Conservation (phyloP, 2,888 invertebrate genomes). For the Nesidiocoris tenuis region DNA sequence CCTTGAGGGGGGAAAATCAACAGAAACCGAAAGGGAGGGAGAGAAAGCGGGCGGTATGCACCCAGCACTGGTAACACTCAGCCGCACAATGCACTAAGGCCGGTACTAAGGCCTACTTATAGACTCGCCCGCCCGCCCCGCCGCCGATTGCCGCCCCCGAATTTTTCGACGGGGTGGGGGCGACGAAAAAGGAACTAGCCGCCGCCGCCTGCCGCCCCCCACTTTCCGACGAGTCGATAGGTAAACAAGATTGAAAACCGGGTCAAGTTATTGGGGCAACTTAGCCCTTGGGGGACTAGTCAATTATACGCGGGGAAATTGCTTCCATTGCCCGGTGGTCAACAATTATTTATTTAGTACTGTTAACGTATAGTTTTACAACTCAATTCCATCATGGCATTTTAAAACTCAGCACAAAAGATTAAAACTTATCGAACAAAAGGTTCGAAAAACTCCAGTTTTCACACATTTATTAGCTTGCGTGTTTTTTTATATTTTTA, state of each 20-base stretch:
- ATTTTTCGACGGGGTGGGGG: neutral
- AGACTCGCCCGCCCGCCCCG: conserved; percentile 28
- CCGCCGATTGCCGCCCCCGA: conserved; percentile 2
- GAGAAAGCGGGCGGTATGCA: conserved; percentile 1
- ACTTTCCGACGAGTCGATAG: conserved; percentile 16
- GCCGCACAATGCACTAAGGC: conserved; percentile 19
- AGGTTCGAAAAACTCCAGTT: no score
- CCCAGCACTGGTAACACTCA: conserved; percentile 28
- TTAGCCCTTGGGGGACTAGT: no score
- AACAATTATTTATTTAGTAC: no score
- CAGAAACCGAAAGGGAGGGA: conserved; percentile 13
- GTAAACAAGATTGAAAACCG: conserved; percentile 11
- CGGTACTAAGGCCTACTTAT: conserved; percentile 35
- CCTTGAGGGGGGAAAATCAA: neutral
- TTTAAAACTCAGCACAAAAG: no score
- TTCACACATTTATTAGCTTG: no score
- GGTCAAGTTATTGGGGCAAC: conserved; percentile 12
- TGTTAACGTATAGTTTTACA: no score
- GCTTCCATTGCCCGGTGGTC: no score
- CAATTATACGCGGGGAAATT: no score
- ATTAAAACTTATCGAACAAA: no score
- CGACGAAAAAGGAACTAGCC: neutral
- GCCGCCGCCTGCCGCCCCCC: neutral
- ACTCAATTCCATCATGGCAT: no score
- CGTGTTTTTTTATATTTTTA: no score